Base-by-base conservation (phyloP, 2,888 invertebrate genomes). In the Tetropium fuscum region DNA sequence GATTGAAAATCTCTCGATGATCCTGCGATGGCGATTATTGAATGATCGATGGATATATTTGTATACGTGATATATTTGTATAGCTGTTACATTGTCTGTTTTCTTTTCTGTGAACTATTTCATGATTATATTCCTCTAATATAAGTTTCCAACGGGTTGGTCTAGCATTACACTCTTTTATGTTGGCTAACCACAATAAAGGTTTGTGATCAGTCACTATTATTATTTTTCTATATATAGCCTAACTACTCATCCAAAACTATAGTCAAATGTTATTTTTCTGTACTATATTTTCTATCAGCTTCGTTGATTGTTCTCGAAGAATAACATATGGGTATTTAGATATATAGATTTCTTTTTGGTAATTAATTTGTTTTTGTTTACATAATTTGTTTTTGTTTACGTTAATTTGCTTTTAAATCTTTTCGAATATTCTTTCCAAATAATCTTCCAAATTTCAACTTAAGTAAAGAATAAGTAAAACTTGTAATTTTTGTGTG, bases 111-210 rank as follows among this genome's bases (percentile, higher is more conserved):
- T 16, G 16, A 2, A 38, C 7, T 1, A 38, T 38, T 38, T 38
- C 38, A 16, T 38, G 16, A 38, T 16, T 15, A 38, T 2, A 38
- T 38, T 38, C 38, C n/a, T 3, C 15, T 16, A 15, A 15, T 16
- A 16, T 38, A 3, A 38, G 7, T 38, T 38, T 38, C 38, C 38
- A 38, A 2, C 38, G 15, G 2, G 38, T 38, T 7, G 16, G 13
- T 13, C 36, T 11, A 3, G 36, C 36, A 36, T 36, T 36, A 36
- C 36, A 38, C n/a, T 38, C 38, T 38, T 38, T 38, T 38, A 38
- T 5, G 13, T 38, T 38, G 3, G 38, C 11, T 34, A 34, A 10
- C 34, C 34, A 34, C 2, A 34, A 11, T 10, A 34, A 34, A 2
- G 34, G 11, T 10, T 34, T 34, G 11, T 34, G 34, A 10, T 34